A percentile compares a stretch with the other conserved stretches of the same genome.
Evolutionary conservation across 2,113 vertebrate species (phyloP).

Genomic region (Limnothrissa miodon): DNA sequence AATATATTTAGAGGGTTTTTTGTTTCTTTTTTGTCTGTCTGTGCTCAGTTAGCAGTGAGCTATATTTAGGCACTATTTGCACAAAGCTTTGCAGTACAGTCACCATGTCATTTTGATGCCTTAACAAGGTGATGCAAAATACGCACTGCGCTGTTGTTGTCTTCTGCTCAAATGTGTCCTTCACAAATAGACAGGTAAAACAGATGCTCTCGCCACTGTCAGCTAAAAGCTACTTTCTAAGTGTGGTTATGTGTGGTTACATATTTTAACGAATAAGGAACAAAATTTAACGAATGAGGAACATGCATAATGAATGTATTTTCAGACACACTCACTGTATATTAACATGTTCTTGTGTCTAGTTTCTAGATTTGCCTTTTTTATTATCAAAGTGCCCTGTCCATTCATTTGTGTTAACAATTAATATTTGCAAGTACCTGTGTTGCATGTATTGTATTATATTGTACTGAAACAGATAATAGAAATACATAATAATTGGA

Average conservation of each 20-base stretch:
- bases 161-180: neutral
- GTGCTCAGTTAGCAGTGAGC: neutral
- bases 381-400: neutral
- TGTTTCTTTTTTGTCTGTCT: neutral
- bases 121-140: neutral
- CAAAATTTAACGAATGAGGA: conserved; percentile 11
- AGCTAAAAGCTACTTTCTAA: neutral
- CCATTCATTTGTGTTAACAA: neutral
- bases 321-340: neutral
- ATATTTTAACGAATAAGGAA: neutral
- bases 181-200: neutral
- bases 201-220: neutral
- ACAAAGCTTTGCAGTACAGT: neutral
- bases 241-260: neutral
- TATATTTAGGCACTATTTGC: neutral
- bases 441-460: neutral
- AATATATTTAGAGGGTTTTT: neutral
- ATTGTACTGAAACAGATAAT: neutral
- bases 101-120: neutral
- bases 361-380: neutral
- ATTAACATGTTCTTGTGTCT: neutral
- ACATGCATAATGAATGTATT: conserved; percentile 16
- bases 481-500: neutral
- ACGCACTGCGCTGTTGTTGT: neutral
- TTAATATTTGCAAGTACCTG: neutral